Evolutionary conservation across 37 sponge, comb jelly and placozoan species (phyloP), one percentile per base, ranked within the genome.

Genomic region (Dysidea cf. avara): DNA sequence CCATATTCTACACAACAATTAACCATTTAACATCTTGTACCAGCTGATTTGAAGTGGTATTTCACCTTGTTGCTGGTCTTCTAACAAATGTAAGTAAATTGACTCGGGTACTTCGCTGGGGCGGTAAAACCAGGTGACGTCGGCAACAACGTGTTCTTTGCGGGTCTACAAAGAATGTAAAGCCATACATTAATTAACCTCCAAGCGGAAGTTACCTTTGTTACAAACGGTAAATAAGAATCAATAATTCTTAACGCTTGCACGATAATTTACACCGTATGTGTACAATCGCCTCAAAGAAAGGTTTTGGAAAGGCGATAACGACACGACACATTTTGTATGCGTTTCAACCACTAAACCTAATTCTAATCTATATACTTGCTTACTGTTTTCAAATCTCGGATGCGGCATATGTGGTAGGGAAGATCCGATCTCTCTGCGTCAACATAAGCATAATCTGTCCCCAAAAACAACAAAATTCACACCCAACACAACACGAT

Each of bases 361-460:
- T n/a, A n/a, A n/a, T n/a, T n/a, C 25, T 28, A 56, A 56, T 22
- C 58, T 5, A 7, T 56, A 14, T 5, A n/a, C n/a, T n/a, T n/a
- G 7, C 88, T 67, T 52, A 92, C 92, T 64, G 64, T 17, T 66
- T 86, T 81, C 67, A 92, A 92, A 32, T 87, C 84, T 16, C 38
- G 32, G 0, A 92, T 85, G 36, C 61, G 16, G 21, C 92, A 92
- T 30, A 92, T 86, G 66, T 85, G 85, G 68, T 87, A 78, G 38
- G 92, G 87, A 35, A 77, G 69, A 43, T 92, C 92, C 0, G 84
- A 65, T 32, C 73, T 83, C 53, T 86, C 88, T 53, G 84, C 87
- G 70, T 92, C 92, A 24, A 92, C 84, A 67, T 83, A 92, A 11
- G 86, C 92, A 68, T 38, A 92, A 68, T 92, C 92, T 92, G 46